phyloP scores from a whole-genome alignment of 2,888 invertebrate species.

The Fragum sueziense region DNA sequence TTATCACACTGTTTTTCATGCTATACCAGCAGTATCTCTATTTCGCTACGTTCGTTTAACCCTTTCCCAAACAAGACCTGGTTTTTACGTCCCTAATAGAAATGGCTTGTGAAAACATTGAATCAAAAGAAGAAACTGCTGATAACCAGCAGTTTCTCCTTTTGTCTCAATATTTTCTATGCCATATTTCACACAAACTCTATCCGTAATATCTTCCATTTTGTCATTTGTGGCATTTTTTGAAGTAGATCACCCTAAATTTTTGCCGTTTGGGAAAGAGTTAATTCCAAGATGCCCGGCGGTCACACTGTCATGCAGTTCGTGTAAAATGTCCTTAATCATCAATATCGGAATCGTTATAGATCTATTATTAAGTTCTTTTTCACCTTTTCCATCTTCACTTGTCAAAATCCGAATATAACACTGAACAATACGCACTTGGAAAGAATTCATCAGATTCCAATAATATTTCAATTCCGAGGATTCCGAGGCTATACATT shows the following conservation, averaged over 20 bases:
- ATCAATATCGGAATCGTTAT: conserved; percentile 1
- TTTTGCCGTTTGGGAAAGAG: neutral
- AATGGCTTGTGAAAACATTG: no score
- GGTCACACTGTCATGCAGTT: conserved; percentile 26
- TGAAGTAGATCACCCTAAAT: no score
- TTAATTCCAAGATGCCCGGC: conserved; percentile 43
- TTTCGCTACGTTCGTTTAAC: no score
- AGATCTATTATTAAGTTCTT: neutral
- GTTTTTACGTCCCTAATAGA: no score
- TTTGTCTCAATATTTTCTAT: no score
- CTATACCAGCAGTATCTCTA: conserved; percentile 34
- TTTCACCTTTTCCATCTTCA: neutral
- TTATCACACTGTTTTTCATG: conserved; percentile 29
- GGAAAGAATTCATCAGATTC: conserved; percentile 38
- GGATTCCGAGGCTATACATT: conserved; percentile 14
- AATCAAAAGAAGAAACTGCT: no score
- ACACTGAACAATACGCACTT: conserved; percentile 20
- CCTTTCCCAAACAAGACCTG: no score
- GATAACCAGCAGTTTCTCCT: no score
- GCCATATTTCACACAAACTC: no score
- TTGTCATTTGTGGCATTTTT: no score
- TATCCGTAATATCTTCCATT: no score
- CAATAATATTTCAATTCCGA: conserved; percentile 40
- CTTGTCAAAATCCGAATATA: conserved; percentile 27
- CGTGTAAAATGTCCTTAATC: neutral